Percentiles rank a stretch among this genome's conserved stretches.
Evolutionary conservation across 1,140 invertebrate species (phyloP).

Genomic region (Cataglyphis hispanica): DNA sequence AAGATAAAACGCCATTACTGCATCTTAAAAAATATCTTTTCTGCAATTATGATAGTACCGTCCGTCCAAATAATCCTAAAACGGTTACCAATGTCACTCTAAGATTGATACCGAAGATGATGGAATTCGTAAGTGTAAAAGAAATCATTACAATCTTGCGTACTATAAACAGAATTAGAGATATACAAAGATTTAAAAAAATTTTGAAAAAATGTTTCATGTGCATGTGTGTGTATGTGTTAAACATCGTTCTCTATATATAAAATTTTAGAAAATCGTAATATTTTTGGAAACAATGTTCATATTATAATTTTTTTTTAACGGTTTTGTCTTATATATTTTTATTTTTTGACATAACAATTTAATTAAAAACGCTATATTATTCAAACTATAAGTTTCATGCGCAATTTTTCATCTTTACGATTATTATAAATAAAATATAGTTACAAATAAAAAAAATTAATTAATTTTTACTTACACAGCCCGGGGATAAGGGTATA

Average conservation of each 20-base stretch:
- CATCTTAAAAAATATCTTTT: conserved; percentile 85
- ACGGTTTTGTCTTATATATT: neutral
- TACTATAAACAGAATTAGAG: neutral
- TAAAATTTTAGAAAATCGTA: neutral
- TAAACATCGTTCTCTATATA: neutral
- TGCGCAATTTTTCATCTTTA: neutral
- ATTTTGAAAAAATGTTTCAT: neutral
- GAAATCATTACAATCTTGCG: neutral
- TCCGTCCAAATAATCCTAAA: conserved; percentile 84
- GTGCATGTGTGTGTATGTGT: too few relatives aligned
- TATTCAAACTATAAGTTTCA: neutral
- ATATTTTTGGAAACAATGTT: neutral
- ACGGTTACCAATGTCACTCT: conserved; percentile 84
- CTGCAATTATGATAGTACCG: conserved; percentile 85
- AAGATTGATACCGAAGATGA: conserved; percentile 85
- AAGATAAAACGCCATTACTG: conserved; percentile 65
- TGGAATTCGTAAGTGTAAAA: conserved; percentile 86
- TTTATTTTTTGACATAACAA: neutral
- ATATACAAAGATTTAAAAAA: neutral
- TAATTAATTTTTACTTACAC: conserved; percentile 52
- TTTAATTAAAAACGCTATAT: neutral
- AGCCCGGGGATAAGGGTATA: conserved; percentile 72
- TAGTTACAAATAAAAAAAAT: neutral
- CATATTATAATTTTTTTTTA: neutral
- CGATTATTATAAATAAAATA: conserved; percentile 4